These are phyloP conservation scores for Betta splendens DNA, from an alignment of 2,797 vertebrate species.

Conservation along the genomic window DNA sequence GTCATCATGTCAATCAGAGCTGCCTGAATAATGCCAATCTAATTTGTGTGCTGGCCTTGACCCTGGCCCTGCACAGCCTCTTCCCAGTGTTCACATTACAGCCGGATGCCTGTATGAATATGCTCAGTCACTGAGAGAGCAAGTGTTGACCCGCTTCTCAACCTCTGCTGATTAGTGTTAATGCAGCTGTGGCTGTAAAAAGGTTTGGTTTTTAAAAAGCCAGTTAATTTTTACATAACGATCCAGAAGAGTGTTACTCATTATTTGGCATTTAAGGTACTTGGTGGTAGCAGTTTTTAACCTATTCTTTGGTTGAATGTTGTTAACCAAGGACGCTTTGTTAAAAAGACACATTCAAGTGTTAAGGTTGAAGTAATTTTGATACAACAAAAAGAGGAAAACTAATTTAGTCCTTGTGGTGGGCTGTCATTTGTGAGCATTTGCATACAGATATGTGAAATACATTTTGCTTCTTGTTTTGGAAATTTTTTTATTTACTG, in stretches of 20 bases:
- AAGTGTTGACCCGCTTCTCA: conserved; percentile 27
- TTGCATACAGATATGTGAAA: not conserved
- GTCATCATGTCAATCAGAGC: conserved; percentile 69
- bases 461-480: too few species aligned
- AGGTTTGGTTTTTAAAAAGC: not conserved
- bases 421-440: not conserved
- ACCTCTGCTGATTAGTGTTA: conserved; percentile 15
- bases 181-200: conserved; percentile 18
- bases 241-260: not conserved
- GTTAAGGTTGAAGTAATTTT: too few species aligned
- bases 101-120: conserved; percentile 69
- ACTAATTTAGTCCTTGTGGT: too few species aligned
- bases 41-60: conserved; percentile 78
- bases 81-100: conserved; percentile 56
- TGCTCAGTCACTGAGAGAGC: conserved; percentile 54
- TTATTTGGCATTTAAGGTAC: not conserved
- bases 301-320: not conserved
- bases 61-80: conserved; percentile 55
- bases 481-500: too few species aligned
- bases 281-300: not conserved
- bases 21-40: conserved; percentile 77
- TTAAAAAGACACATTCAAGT: not conserved
- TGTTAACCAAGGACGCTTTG: too few species aligned
- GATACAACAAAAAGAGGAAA: too few species aligned
- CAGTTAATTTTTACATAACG: not conserved